Conservation (phyloP, 2,888 invertebrate genomes). For the Ichneumoninae sp. region DNA sequence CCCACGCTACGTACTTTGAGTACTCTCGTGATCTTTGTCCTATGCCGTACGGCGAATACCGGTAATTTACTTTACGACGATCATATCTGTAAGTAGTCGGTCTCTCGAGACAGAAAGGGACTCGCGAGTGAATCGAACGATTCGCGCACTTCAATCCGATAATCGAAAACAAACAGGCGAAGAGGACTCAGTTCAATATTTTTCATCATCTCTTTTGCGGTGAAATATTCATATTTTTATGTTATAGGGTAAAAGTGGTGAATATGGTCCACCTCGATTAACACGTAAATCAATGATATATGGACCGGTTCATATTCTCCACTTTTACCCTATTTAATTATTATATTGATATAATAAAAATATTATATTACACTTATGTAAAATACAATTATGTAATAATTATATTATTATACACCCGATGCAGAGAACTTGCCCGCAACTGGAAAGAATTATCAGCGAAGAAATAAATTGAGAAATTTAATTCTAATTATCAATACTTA, state of each 20-base stretch:
- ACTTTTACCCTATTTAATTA: no score
- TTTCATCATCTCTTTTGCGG: background rate
- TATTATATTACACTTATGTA: no score
- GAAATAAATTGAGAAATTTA: no score
- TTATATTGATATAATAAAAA: no score
- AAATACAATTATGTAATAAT: no score
- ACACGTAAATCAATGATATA: no score
- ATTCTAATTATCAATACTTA: no score
- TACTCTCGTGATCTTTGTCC: background rate
- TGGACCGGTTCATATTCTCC: no score
- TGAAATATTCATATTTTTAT: background rate
- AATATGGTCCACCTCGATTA: no score
- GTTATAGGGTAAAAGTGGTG: no score
- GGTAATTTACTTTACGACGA: conserved; percentile 79
- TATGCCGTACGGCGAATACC: conserved; percentile 63
- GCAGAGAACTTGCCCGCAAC: background rate
- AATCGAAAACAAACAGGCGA: background rate
- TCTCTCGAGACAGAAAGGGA: conserved; percentile 56
- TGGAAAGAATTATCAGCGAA: background rate
- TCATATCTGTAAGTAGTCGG: conserved; percentile 77
- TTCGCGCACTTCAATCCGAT: conserved; percentile 17
- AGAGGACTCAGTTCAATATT: background rate
- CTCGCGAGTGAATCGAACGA: conserved; percentile 26
- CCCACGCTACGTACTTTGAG: conserved; percentile 72
- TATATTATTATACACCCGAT: no score